Conservation (phyloP, 2,113 vertebrate species). For the Pongo abelii region DNA sequence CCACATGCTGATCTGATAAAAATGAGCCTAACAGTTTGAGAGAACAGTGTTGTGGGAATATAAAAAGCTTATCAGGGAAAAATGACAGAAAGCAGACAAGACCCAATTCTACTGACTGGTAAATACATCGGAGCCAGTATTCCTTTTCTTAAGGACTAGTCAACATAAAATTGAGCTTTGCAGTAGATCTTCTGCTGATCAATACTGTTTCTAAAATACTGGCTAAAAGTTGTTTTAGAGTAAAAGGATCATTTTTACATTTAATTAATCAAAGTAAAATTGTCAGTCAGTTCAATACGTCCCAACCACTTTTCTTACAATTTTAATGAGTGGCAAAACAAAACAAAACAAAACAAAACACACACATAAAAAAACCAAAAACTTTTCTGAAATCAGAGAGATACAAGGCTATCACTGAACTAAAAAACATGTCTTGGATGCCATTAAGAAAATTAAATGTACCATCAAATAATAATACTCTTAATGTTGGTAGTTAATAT, state of each 20-base stretch:
- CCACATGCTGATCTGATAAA: neutral
- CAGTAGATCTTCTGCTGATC: neutral
- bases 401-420: neutral
- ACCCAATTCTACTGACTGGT: neutral
- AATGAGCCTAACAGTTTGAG: neutral
- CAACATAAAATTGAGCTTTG: slow-evolving; percentile 1
- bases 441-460: neutral
- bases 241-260: slow-evolving; percentile 1
- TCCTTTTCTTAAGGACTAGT: slow-evolving; percentile 2
- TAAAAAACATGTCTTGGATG: neutral
- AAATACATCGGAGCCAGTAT: neutral
- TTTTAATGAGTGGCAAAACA: slow-evolving; percentile 18
- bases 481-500: neutral
- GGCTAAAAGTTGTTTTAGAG: neutral
- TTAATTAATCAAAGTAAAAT: slow-evolving; percentile 26
- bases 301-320: neutral
- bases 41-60: neutral
- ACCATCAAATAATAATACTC: neutral
- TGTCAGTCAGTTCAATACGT: neutral
- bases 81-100: neutral
- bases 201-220: slow-evolving; percentile 7
- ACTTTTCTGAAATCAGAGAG: neutral
- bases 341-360: neutral
- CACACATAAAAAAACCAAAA: neutral
- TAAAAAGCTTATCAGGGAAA: neutral